Evolutionary conservation across 2,888 invertebrate species (phyloP), one percentile per base, ranked within the genome.

Genomic region (Scaptomyza parva): DNA sequence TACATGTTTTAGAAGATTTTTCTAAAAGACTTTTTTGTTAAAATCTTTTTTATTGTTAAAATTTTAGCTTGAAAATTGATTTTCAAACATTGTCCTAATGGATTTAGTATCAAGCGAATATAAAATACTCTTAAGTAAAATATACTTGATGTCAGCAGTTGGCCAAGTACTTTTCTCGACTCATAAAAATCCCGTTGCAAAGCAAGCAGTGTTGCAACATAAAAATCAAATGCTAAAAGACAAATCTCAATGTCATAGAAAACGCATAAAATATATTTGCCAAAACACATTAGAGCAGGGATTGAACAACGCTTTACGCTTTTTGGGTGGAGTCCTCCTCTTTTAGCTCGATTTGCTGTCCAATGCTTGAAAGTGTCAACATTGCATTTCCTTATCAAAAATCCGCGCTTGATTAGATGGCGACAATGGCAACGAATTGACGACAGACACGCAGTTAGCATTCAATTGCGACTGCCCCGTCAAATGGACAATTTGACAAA

Each of bases 351-450:
- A 9, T 2, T 14, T 45, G 39, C 43, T 30, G 47, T 37, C 52
- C 20, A 59, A 59, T 28, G 70, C 20, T 41, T 44, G 47, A 28
- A 50, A 66, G 55, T 71, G 79, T 65, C 71, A 71, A 59, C 66
- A 65, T 47, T 77, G 63, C 83, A 71, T 80, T 88, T 77, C 69
- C 84, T 84, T 84, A 84, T 84, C 81, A 84, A 69, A 69, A 64
- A 24, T 40, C 67, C 67, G 64, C 68, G 70, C 70, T 86, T 83
- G 88, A 86, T 86, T 88, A 77, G 78, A 69, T 66, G 74, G 14
- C 66, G 57, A 48, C 61, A 33, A 28, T 22, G 52, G 7, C 51
- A 35, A 78, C 64, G n/a, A 35, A 24, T 52, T 54, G 67, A 72
- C 43, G 84, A 65, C 61, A 37, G 45, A 76, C 62, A 67, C 64